phyloP scores from a whole-genome alignment of 92 coral and sea anemone genomes.

The Heteractis magnifica region DNA sequence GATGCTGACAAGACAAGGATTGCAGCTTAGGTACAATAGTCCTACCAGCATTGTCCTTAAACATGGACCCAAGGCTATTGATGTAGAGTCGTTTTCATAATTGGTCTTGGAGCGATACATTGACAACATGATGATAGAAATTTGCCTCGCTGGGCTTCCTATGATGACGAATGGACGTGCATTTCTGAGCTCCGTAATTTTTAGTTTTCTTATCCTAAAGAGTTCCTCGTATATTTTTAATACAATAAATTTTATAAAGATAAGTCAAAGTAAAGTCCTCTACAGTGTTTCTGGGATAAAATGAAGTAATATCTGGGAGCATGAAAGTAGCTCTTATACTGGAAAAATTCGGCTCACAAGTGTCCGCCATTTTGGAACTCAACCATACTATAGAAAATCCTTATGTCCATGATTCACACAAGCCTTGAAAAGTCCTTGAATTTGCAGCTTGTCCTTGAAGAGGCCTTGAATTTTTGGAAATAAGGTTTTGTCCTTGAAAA shows the following conservation, averaged over 20 bases:
- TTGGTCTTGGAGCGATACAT: constrained; percentile 27
- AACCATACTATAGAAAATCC: neutral
- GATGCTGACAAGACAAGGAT: constrained; percentile 1
- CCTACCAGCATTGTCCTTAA: neutral
- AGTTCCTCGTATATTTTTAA: neutral
- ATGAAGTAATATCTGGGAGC: neutral
- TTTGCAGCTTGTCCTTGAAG: too few relatives aligned
- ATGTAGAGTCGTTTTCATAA: constrained; percentile 30
- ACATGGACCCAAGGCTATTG: constrained; percentile 5
- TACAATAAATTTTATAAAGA: neutral
- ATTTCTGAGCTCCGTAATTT: constrained; percentile 10
- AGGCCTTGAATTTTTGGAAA: too few relatives aligned
- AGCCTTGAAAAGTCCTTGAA: too few relatives aligned
- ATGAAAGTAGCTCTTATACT: neutral
- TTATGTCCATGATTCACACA: too few relatives aligned
- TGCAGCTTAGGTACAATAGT: constrained; percentile 1
- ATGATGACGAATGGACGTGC: constrained; percentile 7
- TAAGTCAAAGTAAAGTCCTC: neutral
- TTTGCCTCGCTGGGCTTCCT: too few relatives aligned
- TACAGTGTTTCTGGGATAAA: constrained; percentile 3
- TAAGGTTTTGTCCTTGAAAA: too few relatives aligned
- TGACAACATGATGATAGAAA: constrained; percentile 31
- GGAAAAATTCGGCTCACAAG: constrained; percentile 4
- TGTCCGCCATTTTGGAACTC: constrained; percentile 6
- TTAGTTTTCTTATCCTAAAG: neutral